Conservation (phyloP, 2,797 vertebrate genomes). For the Acestrorhynchus altus region DNA sequence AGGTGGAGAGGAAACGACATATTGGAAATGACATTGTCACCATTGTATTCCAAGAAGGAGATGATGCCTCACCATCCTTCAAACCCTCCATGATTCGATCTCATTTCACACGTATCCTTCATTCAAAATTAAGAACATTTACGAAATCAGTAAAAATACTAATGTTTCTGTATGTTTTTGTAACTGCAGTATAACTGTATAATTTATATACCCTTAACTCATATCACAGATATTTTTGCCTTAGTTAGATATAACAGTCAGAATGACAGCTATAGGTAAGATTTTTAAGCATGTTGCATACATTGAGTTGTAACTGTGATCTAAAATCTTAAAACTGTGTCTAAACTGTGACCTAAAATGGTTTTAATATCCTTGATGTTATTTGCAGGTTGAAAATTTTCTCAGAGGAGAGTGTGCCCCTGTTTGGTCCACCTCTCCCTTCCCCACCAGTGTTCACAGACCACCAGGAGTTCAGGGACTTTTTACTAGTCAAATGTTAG, state of each 20-base stretch:
- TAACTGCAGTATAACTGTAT: neutral
- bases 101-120: conserved; percentile 98
- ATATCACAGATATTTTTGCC: conserved; percentile 94
- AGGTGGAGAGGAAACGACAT: conserved; percentile 98
- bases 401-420: conserved; percentile 97
- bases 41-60: conserved; percentile 97
- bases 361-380: conserved; percentile 20
- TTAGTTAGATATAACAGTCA: conserved; percentile 96
- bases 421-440: conserved; percentile 96
- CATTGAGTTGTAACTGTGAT: neutral
- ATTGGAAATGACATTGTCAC: conserved; percentile 99
- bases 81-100: conserved; percentile 99
- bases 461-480: conserved; percentile 99
- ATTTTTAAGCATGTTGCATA: neutral
- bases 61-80: conserved; percentile 92
- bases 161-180: neutral
- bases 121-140: neutral
- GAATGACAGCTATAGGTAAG: conserved; percentile 95
- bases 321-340: too few relatives aligned
- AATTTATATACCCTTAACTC: conserved; percentile 65
- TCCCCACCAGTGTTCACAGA: conserved; percentile 97
- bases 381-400: conserved; percentile 94
- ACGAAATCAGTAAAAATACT: neutral
- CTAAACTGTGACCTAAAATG: neutral
- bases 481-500: conserved; percentile 98